Percentiles rank a stretch among this genome's conserved stretches.
These are phyloP conservation scores for Thelaira solivaga DNA, from an alignment of 2,888 invertebrate genomes.

Conservation along the genomic window DNA sequence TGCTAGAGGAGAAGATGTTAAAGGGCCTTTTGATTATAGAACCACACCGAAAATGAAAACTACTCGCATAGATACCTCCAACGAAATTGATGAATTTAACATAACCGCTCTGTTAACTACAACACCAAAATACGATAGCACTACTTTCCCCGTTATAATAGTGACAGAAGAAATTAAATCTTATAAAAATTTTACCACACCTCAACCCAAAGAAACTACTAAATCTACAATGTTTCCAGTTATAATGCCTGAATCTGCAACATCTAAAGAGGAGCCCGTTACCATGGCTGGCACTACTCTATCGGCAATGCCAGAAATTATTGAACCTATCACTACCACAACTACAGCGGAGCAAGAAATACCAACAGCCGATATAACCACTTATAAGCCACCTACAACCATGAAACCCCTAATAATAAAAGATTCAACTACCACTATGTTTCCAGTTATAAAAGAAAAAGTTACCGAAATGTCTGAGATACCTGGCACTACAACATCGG, in stretches of 20 bases:
- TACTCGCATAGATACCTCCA: constrained; percentile 75
- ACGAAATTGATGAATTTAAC: constrained; percentile 70
- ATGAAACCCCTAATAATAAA: constrained; percentile 20
- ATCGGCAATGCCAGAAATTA: constrained; percentile 63
- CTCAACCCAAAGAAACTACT: constrained; percentile 35
- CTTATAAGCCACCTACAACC: constrained; percentile 11
- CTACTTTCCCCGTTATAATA: constrained; percentile 64
- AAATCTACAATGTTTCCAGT: constrained; percentile 64
- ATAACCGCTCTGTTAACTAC: constrained; percentile 67
- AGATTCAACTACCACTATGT: constrained; percentile 58
- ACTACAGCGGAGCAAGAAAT: constrained; percentile 33
- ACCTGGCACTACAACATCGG: constrained; percentile 48
- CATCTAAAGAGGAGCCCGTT: constrained; percentile 65
- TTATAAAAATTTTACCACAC: constrained; percentile 63
- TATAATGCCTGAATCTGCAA: constrained; percentile 61
- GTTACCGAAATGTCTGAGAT: constrained; percentile 46
- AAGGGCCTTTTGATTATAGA: constrained; percentile 66
- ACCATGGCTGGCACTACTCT: constrained; percentile 69
- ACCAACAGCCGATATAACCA: background rate
- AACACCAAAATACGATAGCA: constrained; percentile 65
- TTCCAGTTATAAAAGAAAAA: constrained; percentile 51
- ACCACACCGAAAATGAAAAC: constrained; percentile 73
- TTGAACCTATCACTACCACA: constrained; percentile 63
- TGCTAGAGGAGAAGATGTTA: constrained; percentile 65
- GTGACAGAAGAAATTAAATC: constrained; percentile 52